Base-by-base conservation (phyloP, 2,797 vertebrate species). In the Chaenodraco wilsoni region DNA sequence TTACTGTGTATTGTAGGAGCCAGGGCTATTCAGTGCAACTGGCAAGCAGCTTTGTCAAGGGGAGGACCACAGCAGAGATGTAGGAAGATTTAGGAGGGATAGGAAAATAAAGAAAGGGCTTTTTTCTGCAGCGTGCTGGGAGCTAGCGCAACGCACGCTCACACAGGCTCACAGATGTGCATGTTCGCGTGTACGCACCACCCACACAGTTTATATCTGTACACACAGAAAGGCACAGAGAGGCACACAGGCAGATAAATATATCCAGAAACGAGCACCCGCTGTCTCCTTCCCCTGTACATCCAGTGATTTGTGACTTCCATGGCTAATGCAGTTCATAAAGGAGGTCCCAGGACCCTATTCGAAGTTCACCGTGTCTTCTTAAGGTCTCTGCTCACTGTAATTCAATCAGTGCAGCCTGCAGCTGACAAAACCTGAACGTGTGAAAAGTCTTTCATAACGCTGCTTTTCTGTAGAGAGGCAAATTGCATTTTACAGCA, bases 1-100 rank as follows among this genome's bases (percentile, higher is more conserved):
- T 92, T 94, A 95, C 94, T 94, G 94, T 93, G 94, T 90, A 95
- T 95, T 95, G 92, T 94, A 92, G 85, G 87, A 89, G 87, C 87
- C 78, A 62, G 83, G 89, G 79, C 93, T 79, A 91, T 94, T 95
- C 93, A 95, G 87, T 79, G 81, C 74, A 79, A 88, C 88, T 91
- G 92, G 83, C 88, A 91, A 92, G 87, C 87, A 88, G 89, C 91
- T 93, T 93, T 93, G 92, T 94, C 70, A 83, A 88, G 89, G 85
- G 86, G 83, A 92, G 90, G 89, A 89, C 90, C 91, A 85, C 76
- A 86, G 88, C 76, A 88, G 91, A 85, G 90, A 87, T 91, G 84
- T 69, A 90, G 85, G 88, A 90, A 95, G 93, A 94, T 94, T 95
- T 95, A 95, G 88, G 89, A 91, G 89, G 87, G 88, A 89, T 84